Base-by-base conservation (phyloP, 2,888 invertebrate genomes). In the Eupeodes latifasciatus region DNA sequence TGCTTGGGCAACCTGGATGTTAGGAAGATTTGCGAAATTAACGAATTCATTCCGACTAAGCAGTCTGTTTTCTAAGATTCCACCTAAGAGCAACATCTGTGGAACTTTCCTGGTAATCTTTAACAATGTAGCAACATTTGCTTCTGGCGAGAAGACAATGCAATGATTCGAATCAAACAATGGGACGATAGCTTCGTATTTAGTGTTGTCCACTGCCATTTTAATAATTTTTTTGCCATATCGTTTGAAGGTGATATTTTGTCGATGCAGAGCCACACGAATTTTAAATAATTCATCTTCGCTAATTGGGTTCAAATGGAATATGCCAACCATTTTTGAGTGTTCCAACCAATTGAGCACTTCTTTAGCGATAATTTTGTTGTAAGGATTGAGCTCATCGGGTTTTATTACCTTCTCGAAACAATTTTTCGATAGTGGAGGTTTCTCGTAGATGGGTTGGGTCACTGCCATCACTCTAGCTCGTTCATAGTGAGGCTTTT, bases 21-120 rank as follows among this genome's bases (percentile, higher is more conserved):
- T 95, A 0, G 96, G 95, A 91, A 97, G 94, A 91, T 94, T 93
- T 80, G 96, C 96, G 90, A 95, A 96, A 90, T 95, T 94, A 40
- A 96, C 91, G 47, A 97, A 93, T 90, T 97, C 96, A 91, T 96
- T 96, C 90, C 95, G 95, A 86, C 95, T 96, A 90, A 97, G 90
- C 44, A 97, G 92, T 81, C 94, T 94, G 66, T 96, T 95, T 91
- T 97, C 96, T 72, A 96, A 94, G 85, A 97, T 95, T n/a, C 96
- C 97, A 95, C 97, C 96, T 92, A 98, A 92, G 27, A 97, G 93
- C 89, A 96, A 92, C 91, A 97, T 93, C 91, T 96, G 96, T 1
- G 96, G 96, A 88, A 95, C 94, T 91, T 96, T 97, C 84, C 95
- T 96, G 6, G 96, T 92, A 59, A 96, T 94, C 92, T 95, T 96